phyloP scores from a whole-genome alignment of 2,113 vertebrate genomes.

The Picathartes gymnocephalus region DNA sequence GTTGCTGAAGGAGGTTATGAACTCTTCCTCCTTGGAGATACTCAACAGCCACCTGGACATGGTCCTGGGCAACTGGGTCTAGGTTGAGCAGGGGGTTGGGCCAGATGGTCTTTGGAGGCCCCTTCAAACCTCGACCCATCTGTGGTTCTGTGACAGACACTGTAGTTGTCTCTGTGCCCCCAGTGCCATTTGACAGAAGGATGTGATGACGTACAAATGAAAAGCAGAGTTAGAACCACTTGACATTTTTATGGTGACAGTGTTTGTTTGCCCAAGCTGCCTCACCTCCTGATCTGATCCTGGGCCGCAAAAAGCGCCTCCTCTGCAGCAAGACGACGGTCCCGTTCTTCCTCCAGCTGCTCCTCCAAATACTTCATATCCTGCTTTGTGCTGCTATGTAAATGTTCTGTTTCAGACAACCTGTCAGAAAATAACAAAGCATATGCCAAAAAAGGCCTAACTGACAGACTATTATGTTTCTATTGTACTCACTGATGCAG shows the following conservation, averaged over 20 bases:
- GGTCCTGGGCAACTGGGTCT: neutral
- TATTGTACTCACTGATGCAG: neutral
- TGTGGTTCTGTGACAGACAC: neutral
- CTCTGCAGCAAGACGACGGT: slow-evolving; percentile 73
- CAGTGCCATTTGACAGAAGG: neutral
- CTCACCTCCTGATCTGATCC: slow-evolving; percentile 71
- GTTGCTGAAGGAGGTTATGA: neutral
- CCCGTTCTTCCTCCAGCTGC: slow-evolving; percentile 80
- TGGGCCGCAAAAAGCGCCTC: slow-evolving; percentile 47
- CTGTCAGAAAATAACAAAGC: slow-evolving; percentile 61
- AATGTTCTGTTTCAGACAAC: slow-evolving; percentile 75
- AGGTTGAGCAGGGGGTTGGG: neutral
- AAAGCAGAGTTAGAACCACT: neutral
- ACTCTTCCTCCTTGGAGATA: neutral
- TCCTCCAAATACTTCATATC: slow-evolving; percentile 76
- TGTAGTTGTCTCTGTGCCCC: rapidly evolving
- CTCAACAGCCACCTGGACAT: neutral
- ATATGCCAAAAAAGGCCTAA: neutral
- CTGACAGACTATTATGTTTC: neutral
- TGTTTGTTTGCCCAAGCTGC: neutral
- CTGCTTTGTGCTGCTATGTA: slow-evolving; percentile 69
- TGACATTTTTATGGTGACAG: neutral
- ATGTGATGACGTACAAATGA: neutral
- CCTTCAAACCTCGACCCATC: neutral
- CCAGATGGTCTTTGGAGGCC: neutral